Base-by-base conservation (phyloP, 2,888 invertebrate species). In the Drosophila atripex region DNA sequence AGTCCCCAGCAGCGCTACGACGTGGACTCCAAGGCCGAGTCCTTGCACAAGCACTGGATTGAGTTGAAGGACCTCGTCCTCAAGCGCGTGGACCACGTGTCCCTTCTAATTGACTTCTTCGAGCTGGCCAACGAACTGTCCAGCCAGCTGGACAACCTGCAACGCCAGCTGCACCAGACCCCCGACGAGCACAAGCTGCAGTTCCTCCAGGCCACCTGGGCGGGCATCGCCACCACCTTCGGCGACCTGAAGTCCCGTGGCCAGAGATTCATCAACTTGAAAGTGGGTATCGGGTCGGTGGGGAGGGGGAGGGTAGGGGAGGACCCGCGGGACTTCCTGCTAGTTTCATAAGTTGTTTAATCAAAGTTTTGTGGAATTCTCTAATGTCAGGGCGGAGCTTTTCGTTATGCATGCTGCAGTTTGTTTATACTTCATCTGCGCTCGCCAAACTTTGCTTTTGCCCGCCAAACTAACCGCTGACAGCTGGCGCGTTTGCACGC, bases 101-200 rank as follows among this genome's bases (percentile, higher is more conserved):
- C 93, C 43, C 90, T 94, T 71, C 95, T 95, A 84, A 94, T 95
- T 43, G 94, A 95, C 76, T 96, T 96, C 91, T 95, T 95, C 79
- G 93, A 94, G 84, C 93, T 94, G 72, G 94, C 95, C 18, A 93
- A 94, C 65, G 93, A 94, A 88, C 92, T 96, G 49, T 93, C 93
- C 68, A 93, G 92, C 65, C 94, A 95, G 87, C 93, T 95, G 90
- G 94, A 95, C 84, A 92, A 92, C 58, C 85, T 96, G 51, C 95
- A 95, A 83, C 91, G 93, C 3, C 93, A 93, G 32, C 86, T 95
- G 43, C 93, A 92, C 77, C 93, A 92, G 50, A 91, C 92, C 38
- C 89, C 91, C 9, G 93, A 94, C 50, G 95, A 95, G 85, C 93
- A 94, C 78, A 93, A 93, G 80, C 63, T 91, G 59, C 86, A 88